These are phyloP conservation scores for Ophiodon elongatus DNA, from an alignment of 2,113 vertebrate genomes.

Conservation along the genomic window DNA sequence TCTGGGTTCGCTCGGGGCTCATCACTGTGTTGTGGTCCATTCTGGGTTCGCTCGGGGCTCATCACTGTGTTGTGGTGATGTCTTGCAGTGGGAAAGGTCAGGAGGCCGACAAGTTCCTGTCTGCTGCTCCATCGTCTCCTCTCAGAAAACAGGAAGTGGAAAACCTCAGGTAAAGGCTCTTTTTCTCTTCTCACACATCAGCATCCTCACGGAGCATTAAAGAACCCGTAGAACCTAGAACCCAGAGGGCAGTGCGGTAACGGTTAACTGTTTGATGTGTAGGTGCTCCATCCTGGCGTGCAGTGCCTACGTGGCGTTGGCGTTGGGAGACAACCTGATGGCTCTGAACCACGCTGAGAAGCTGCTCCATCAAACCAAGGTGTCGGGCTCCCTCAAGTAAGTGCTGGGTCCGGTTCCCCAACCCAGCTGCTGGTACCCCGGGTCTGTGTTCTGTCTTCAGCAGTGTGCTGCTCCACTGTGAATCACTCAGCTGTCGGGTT, in stretches of 20 bases:
- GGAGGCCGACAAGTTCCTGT: conserved; percentile 95
- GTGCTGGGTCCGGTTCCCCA: conserved; percentile 38
- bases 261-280: not conserved
- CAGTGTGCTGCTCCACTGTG: not conserved
- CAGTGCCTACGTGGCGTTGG: conserved; percentile 95
- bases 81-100: conserved; percentile 93
- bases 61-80: conserved; percentile 51
- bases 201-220: no score
- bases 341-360: conserved; percentile 96
- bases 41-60: no score
- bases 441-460: not conserved
- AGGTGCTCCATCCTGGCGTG: conserved; percentile 98
- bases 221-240: not conserved
- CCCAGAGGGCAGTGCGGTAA: not conserved
- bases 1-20: no score
- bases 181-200: not conserved
- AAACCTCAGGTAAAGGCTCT: conserved; percentile 91
- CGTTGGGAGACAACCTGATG: conserved; percentile 97
- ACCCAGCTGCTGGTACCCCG: not conserved
- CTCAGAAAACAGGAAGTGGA: conserved; percentile 96
- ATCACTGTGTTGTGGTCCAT: no score
- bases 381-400: conserved; percentile 98
- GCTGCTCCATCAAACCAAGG: conserved; percentile 94
- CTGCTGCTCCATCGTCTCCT: conserved; percentile 95
- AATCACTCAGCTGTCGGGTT: not conserved